A percentile compares a stretch with the other conserved stretches of the same genome.
Evolutionary conservation across 2,797 vertebrate genomes (phyloP).

Genomic region (Amblyraja radiata): DNA sequence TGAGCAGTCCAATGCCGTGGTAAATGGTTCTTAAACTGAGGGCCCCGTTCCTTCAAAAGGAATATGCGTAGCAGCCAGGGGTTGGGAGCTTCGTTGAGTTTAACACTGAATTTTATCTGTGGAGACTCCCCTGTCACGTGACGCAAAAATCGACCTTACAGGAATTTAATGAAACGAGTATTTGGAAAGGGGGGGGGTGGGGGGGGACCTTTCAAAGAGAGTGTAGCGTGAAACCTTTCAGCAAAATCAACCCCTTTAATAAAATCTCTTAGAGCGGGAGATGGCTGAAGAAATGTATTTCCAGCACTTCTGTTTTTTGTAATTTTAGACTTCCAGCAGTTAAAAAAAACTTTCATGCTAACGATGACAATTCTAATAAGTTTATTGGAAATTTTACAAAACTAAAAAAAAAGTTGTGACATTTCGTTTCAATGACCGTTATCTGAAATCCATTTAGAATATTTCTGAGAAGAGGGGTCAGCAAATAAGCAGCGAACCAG

Average conservation of each 20-base stretch:
- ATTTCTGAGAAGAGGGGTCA: background rate
- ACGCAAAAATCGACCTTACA: conserved; percentile 26
- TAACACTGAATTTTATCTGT: conserved; percentile 35
- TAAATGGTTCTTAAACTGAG: background rate
- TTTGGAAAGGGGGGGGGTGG: background rate
- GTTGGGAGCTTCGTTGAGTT: conserved; percentile 5
- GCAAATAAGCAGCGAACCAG: background rate
- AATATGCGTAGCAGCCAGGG: background rate
- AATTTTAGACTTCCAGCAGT: no score
- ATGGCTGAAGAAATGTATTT: background rate
- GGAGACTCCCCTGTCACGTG: conserved; percentile 34
- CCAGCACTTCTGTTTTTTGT: no score
- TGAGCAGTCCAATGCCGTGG: background rate
- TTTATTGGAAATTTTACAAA: background rate
- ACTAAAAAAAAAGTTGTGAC: background rate
- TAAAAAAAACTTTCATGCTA: background rate
- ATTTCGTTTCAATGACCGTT: background rate
- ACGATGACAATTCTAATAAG: background rate
- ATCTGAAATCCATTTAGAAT: background rate
- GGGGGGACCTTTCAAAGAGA: background rate
- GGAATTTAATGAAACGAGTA: background rate
- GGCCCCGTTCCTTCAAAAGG: background rate
- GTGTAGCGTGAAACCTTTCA: background rate
- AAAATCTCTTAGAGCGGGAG: background rate
- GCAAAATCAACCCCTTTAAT: background rate